phyloP scores from a whole-genome alignment of 2,113 vertebrate species.

The Cygnus buccinator region DNA sequence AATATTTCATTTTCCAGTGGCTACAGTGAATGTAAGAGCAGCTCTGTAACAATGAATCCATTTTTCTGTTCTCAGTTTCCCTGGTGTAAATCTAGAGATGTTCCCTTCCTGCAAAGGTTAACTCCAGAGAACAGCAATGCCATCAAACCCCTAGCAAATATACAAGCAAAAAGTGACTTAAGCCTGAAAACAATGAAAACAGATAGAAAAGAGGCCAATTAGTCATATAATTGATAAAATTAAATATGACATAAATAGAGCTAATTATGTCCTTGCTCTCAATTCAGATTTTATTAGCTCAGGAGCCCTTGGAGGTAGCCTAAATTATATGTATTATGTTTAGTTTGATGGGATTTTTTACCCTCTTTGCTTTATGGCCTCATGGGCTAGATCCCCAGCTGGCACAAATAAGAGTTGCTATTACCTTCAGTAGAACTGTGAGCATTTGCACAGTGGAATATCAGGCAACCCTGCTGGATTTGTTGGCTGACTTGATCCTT shows the following conservation, averaged over 20 bases:
- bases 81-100: neutral
- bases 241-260: slow-evolving; percentile 11
- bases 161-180: neutral
- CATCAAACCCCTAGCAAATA: neutral
- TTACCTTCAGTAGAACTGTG: slow-evolving; percentile 18
- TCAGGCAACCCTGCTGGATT: neutral
- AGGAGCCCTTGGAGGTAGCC: neutral
- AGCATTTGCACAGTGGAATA: neutral
- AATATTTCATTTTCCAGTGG: neutral
- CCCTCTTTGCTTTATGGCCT: slow-evolving; percentile 5
- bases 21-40: neutral
- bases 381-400: neutral
- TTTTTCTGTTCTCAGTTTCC: neutral
- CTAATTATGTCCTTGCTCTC: slow-evolving; percentile 14
- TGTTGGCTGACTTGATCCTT: neutral
- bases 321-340: slow-evolving; percentile 5
- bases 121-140: neutral
- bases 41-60: neutral
- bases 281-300: slow-evolving; percentile 33
- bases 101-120: neutral
- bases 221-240: slow-evolving; percentile 28
- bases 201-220: neutral
- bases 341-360: slow-evolving; percentile 17
- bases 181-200: neutral
- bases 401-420: neutral